Evolutionary conservation across 2,888 invertebrate species (phyloP).

Genomic region (Dolichomitus sp.): DNA sequence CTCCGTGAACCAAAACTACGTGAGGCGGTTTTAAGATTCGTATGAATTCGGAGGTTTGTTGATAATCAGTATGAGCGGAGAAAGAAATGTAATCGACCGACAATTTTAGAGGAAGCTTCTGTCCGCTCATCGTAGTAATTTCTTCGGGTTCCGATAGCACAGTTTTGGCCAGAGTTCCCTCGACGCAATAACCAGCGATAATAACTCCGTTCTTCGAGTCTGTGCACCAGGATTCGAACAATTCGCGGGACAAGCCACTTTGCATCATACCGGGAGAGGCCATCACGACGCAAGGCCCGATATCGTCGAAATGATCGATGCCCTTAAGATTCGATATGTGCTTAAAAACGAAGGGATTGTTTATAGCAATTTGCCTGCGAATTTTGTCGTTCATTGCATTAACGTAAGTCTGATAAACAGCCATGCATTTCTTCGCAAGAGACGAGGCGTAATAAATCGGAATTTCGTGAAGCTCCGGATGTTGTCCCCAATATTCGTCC

Average conservation of each 20-base stretch:
- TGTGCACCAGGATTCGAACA: conserved; percentile 99
- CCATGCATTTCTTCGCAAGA: conserved; percentile 99
- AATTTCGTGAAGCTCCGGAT: conserved; percentile 98
- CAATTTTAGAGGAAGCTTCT: conserved; percentile 98
- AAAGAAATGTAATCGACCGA: conserved; percentile 99
- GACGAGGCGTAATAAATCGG: conserved; percentile 99
- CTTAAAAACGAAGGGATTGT: conserved; percentile 99
- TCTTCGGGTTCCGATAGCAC: conserved; percentile 99
- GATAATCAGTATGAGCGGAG: conserved; percentile 99
- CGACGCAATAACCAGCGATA: conserved; percentile 98
- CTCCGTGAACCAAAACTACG: conserved; percentile 98
- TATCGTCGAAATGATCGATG: conserved; percentile 99
- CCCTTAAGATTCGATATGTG: conserved; percentile 99
- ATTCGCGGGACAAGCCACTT: conserved; percentile 97
- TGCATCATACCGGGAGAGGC: conserved; percentile 99
- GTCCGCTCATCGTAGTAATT: conserved; percentile 97
- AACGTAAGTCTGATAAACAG: conserved; percentile 99
- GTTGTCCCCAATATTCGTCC: conserved; percentile 99
- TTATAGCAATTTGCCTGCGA: conserved; percentile 97
- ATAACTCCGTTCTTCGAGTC: conserved; percentile 99
- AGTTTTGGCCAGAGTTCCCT: conserved; percentile 96
- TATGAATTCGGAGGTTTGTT: conserved; percentile 99
- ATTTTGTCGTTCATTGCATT: conserved; percentile 99
- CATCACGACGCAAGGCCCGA: conserved; percentile 99
- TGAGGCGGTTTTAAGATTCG: conserved; percentile 97